Evolutionary conservation across 2,113 vertebrate genomes (phyloP).

Genomic region (Hyla sarda): DNA sequence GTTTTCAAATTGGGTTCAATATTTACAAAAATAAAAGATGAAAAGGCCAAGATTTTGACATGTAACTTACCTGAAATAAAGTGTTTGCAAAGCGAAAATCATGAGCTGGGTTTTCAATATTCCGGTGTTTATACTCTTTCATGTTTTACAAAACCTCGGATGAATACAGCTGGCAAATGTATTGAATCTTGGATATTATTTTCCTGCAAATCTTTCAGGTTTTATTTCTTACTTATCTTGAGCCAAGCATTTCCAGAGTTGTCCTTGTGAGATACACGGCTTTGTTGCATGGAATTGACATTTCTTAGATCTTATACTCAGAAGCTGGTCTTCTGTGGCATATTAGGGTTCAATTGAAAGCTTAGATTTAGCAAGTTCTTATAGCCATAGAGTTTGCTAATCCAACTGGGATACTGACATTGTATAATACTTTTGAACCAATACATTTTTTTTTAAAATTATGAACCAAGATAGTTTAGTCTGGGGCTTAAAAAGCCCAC

Average conservation of each 20-base stretch:
- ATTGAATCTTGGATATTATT: slow-evolving; percentile 36
- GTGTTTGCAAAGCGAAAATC: not conserved
- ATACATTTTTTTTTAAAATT: not conserved
- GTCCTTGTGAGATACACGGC: slow-evolving; percentile 27
- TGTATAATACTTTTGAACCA: slow-evolving; percentile 22
- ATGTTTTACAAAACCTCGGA: slow-evolving; percentile 19
- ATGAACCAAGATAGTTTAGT: not conserved
- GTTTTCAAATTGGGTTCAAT: not conserved
- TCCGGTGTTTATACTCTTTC: not conserved
- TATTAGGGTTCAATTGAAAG: slow-evolving; percentile 45
- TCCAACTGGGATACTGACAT: slow-evolving; percentile 39
- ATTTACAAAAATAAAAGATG: not conserved
- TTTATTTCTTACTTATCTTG: slow-evolving; percentile 40
- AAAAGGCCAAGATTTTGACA: not conserved
- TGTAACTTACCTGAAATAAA: not conserved
- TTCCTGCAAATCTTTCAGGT: slow-evolving; percentile 36
- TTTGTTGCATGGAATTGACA: slow-evolving; percentile 30
- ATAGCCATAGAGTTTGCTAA: slow-evolving; percentile 27
- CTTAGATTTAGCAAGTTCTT: slow-evolving; percentile 44
- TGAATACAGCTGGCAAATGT: slow-evolving; percentile 46
- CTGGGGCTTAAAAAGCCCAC: not conserved
- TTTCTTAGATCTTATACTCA: slow-evolving; percentile 47
- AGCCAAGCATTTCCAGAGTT: slow-evolving; percentile 38
- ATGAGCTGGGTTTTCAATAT: slow-evolving; percentile 1
- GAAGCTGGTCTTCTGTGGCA: slow-evolving; percentile 36